Base-by-base conservation (phyloP, 2,113 vertebrate genomes). In the Dipodomys ordii region DNA sequence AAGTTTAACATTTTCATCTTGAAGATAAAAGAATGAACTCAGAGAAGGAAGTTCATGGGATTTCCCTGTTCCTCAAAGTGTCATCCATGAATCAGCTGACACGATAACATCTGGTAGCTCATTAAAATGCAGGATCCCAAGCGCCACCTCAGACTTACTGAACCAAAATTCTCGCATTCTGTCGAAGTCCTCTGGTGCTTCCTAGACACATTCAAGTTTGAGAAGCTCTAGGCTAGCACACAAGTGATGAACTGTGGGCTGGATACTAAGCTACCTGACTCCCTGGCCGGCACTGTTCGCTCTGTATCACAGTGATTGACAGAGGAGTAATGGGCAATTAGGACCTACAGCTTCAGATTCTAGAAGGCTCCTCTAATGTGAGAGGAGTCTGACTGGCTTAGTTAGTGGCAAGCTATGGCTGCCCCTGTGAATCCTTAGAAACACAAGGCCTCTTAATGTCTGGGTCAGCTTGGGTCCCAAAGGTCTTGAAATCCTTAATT, bases 401-500 rank as follows among this genome's bases (percentile, higher is more conserved):
- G 39, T n/a, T 35, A 65, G 78, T 65, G 32, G 44, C 20, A 90
- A 87, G 35, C 22, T 78, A 16, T 69, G 77, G 67, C 85, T 88
- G 57, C 28, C 25, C 83, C 62, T 67, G 18, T 25, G 32, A 44
- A 62, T 83, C 77, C 77, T 49, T 95, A 85, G 44, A 87, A 27
- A 64, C 65, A 85, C 8, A 57, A n/a, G 81, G 19, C 39, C 79
- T 87, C 76, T 94, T 16, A 0, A 23, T 67, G 76, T 91, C 93
- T 94, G 53, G 53, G 90, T 83, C 84, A 90, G 27, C 64, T 84
- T 89, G 68, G 64, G 46, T 95, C 90, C 72, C 83, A 92, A 72
- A 92, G 12, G 77, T 65, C 62, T 79, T 90, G 68, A 49, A 71
- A 32, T 96, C 76, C 92, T 94, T 96, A 95, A 93, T 92, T 95